These are phyloP conservation scores for Daktulosphaira vitifoliae DNA, from an alignment of 1,140 invertebrate species.

Conservation along the genomic window DNA sequence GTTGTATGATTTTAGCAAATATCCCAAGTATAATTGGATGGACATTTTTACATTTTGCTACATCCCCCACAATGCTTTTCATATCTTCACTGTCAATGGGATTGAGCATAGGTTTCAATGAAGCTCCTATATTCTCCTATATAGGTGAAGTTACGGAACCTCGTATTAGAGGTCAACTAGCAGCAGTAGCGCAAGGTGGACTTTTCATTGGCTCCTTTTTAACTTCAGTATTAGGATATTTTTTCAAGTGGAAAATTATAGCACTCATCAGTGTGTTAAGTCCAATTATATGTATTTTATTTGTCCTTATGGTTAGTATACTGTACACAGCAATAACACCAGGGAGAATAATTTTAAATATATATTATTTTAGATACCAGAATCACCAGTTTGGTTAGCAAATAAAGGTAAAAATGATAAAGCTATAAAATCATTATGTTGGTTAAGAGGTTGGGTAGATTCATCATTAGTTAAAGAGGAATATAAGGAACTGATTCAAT, in stretches of 20 bases:
- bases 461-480: slow-evolving; percentile 45
- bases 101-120: slow-evolving; percentile 47
- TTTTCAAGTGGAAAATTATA: slow-evolving; percentile 31
- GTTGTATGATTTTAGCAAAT: slow-evolving; percentile 40
- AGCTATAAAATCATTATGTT: slow-evolving; percentile 45
- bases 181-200: slow-evolving; percentile 34
- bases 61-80: slow-evolving; percentile 21
- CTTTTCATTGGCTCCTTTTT: slow-evolving; percentile 33
- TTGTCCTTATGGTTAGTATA: slow-evolving; percentile 31
- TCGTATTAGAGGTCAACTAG: slow-evolving; percentile 35
- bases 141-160: slow-evolving; percentile 49
- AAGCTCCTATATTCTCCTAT: slow-evolving; percentile 48
- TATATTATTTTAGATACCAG: slow-evolving; percentile 46
- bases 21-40: slow-evolving; percentile 39
- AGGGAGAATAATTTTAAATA: no score
- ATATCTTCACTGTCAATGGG: background rate
- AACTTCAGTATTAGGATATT: slow-evolving; percentile 15
- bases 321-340: no score
- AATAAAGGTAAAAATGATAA: slow-evolving; percentile 46
- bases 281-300: slow-evolving; percentile 37
- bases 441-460: slow-evolving; percentile 46
- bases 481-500: slow-evolving; percentile 43
- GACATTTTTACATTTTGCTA: slow-evolving; percentile 36
- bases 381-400: slow-evolving; percentile 56
- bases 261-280: slow-evolving; percentile 14